Base-by-base conservation (phyloP, 2,797 vertebrate genomes). In the Synanceia verrucosa region DNA sequence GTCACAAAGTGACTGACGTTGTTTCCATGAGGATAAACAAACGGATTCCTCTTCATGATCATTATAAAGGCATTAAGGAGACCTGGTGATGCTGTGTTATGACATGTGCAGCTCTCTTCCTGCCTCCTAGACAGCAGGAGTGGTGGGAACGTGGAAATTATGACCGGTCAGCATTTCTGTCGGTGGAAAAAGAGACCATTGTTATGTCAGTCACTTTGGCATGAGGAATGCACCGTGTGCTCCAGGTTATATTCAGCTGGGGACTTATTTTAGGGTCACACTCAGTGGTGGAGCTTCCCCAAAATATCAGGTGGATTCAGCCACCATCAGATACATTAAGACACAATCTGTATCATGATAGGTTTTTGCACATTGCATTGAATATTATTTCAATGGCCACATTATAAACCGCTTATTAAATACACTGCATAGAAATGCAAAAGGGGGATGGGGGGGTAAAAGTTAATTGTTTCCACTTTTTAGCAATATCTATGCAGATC, bases 21-120 rank as follows among this genome's bases (percentile, higher is more conserved):
- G 88, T 90, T 93, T 89, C 82, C 83, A 75, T 53, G 73, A 81
- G 64, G 79, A 67, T 73, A 90, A 80, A 89, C 87, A 91, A 86
- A 80, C 48, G 29, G 74, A 76, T 88, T 90, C 81, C 75, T 89
- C 77, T 64, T 29, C 59, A 5, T 6, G 57, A 36, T 87, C 88
- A 81, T 93, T 90, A 93, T 89, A 92, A 91, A 81, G 76, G 80
- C 79, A 89, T 91, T 73, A 65, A 66, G 31, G 65, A 69, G 71
- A 65, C 51, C 71, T 9, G 68, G 76, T 77, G 84, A 76, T 9
- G 65, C 70, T 48, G 60, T 89, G 85, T 80, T 81, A 58, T 88
- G 88, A 89, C 92, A 91, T 79, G 75, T 67, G 82, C 71, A 11
- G 64, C 73, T 47, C 84, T 58, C 79, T 90, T 93, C 91, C 86